Percentiles rank a stretch among this genome's conserved stretches.
These are phyloP conservation scores for Hermaeophaga mercurialis DNA, from an alignment of 2,888 invertebrate genomes.

Conservation along the genomic window DNA sequence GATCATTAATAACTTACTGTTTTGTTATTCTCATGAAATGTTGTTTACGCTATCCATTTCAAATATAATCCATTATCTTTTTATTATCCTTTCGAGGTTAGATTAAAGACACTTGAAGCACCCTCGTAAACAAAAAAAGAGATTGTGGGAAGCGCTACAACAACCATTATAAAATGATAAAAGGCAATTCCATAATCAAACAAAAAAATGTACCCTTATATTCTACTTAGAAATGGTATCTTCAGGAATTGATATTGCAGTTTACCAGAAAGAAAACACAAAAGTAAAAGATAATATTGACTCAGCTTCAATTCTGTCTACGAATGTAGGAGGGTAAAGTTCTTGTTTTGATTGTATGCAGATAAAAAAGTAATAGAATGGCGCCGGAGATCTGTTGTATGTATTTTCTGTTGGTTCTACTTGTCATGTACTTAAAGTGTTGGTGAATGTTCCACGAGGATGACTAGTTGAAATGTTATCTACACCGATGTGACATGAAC, in stretches of 20 bases:
- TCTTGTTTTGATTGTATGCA: slow-evolving; percentile 35
- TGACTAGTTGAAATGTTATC: slow-evolving; percentile 27
- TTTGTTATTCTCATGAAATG: no score
- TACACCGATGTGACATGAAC: slow-evolving; percentile 3
- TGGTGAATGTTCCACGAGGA: slow-evolving; percentile 17
- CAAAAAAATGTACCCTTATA: no score
- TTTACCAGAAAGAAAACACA: slow-evolving; percentile 20
- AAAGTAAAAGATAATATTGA: slow-evolving; percentile 26
- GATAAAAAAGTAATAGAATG: slow-evolving; percentile 25
- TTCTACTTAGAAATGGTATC: slow-evolving; percentile 12
- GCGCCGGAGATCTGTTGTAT: slow-evolving; percentile 23
- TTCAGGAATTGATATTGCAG: slow-evolving; percentile 17
- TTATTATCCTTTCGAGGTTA: no score
- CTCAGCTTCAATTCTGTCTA: slow-evolving; percentile 15
- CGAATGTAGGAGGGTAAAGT: slow-evolving; percentile 24
- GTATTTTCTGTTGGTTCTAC: slow-evolving; percentile 23
- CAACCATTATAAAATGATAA: slow-evolving; percentile 21
- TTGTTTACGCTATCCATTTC: no score
- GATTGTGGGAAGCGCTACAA: slow-evolving; percentile 4
- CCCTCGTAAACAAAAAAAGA: slow-evolving; percentile 1
- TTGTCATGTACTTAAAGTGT: slow-evolving; percentile 21
- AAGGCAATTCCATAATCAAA: slow-evolving; percentile 28
- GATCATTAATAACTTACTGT: no score
- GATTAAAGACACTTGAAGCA: background rate
- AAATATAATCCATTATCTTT: no score